phyloP scores from a whole-genome alignment of 2,888 invertebrate species.

The Calliopum simillimum region DNA sequence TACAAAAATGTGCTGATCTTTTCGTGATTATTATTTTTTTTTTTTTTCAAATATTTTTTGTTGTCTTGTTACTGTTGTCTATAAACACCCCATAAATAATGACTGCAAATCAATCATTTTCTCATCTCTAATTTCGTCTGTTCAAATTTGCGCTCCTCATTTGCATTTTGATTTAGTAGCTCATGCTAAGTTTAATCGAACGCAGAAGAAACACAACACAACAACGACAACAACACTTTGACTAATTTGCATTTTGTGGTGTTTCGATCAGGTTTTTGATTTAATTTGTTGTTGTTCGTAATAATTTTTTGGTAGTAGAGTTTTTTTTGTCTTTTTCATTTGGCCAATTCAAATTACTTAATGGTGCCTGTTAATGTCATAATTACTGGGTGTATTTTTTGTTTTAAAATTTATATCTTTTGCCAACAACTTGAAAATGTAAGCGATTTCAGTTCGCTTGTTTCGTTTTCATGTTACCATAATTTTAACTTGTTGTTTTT shows the following conservation, averaged over 20 bases:
- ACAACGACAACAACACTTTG: constrained; percentile 47
- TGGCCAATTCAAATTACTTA: constrained; percentile 37
- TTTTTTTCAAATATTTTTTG: constrained; percentile 11
- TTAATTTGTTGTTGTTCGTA: background rate
- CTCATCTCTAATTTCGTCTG: constrained; percentile 25
- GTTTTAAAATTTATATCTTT: background rate
- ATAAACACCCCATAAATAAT: constrained; percentile 41
- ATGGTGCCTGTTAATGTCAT: constrained; percentile 49
- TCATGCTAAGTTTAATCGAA: constrained; percentile 38
- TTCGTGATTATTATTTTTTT: constrained; percentile 53
- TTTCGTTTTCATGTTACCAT: background rate
- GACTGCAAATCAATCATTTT: constrained; percentile 47
- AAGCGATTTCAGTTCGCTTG: too few relatives aligned
- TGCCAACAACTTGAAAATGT: too few relatives aligned
- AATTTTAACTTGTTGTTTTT: constrained; percentile 18
- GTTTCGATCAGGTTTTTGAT: constrained; percentile 25
- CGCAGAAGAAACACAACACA: too few relatives aligned
- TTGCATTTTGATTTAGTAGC: constrained; percentile 61
- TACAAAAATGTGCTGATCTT: constrained; percentile 14
- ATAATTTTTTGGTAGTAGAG: background rate
- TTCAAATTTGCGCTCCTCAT: constrained; percentile 45
- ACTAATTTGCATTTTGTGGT: constrained; percentile 53
- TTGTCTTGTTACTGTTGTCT: constrained; percentile 6
- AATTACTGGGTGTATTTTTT: constrained; percentile 41
- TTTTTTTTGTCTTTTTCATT: background rate